Conservation (phyloP, 2,113 vertebrate species). For the Varanus komodoensis region DNA sequence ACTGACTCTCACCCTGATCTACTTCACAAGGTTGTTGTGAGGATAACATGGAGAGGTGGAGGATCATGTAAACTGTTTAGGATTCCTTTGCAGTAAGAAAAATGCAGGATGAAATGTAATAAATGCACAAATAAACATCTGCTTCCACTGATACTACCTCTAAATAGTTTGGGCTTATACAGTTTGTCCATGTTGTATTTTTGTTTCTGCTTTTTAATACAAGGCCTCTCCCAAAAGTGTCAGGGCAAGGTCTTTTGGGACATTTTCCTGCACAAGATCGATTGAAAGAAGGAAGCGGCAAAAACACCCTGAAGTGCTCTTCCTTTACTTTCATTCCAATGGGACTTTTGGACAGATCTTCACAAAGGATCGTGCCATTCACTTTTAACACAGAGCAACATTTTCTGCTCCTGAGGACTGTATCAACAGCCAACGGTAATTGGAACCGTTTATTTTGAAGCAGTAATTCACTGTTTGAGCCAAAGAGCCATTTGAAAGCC, state of each 20-base stretch:
- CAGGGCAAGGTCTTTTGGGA: background rate
- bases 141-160: background rate
- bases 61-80: too few relatives aligned
- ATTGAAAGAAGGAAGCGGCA: background rate
- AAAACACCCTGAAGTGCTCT: background rate
- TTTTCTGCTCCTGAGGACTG: background rate
- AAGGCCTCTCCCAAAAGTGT: background rate
- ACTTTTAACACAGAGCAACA: constrained; percentile 13
- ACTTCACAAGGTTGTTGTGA: too few relatives aligned
- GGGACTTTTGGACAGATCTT: background rate
- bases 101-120: too few relatives aligned
- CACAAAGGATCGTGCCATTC: background rate
- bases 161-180: background rate
- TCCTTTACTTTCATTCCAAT: background rate
- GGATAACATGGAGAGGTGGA: too few relatives aligned
- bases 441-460: constrained; percentile 24
- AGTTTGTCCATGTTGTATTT: background rate
- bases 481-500: constrained; percentile 34
- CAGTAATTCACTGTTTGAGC: constrained; percentile 24
- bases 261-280: background rate
- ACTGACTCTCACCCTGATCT: too few relatives aligned
- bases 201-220: background rate
- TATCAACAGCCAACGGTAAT: constrained; percentile 21
- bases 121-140: too few relatives aligned
- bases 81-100: too few relatives aligned